A percentile compares a stretch with the other conserved stretches of the same genome.
These are phyloP conservation scores for Tiphia femorata DNA, from an alignment of 2,888 invertebrate genomes.

Conservation along the genomic window DNA sequence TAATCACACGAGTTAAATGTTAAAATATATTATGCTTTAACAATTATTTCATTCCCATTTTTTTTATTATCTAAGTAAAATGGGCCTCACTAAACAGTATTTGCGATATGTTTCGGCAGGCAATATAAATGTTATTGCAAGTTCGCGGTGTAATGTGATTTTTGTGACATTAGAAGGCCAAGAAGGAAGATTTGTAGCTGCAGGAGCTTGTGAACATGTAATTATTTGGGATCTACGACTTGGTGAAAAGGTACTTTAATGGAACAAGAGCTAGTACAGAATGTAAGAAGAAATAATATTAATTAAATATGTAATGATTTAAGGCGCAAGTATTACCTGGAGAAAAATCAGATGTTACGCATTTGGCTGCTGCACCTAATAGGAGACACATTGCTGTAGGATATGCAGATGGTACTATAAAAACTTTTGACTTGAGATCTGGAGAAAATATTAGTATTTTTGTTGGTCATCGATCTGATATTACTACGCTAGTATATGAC, in stretches of 20 bases:
- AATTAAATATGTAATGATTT: slow-evolving; percentile 56
- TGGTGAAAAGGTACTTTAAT: slow-evolving; percentile 78
- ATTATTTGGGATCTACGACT: slow-evolving; percentile 94
- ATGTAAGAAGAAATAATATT: background rate
- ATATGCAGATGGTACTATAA: slow-evolving; percentile 89
- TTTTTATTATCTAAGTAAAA: too few relatives aligned
- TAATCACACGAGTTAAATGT: too few relatives aligned
- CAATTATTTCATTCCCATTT: too few relatives aligned
- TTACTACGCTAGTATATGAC: slow-evolving; percentile 89
- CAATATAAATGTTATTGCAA: slow-evolving; percentile 89
- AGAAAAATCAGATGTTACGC: slow-evolving; percentile 84
- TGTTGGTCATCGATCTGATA: slow-evolving; percentile 87
- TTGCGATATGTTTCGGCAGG: slow-evolving; percentile 87
- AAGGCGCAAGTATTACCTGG: slow-evolving; percentile 84
- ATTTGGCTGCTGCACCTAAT: slow-evolving; percentile 81
- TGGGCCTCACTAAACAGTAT: slow-evolving; percentile 96
- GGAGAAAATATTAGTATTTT: slow-evolving; percentile 81
- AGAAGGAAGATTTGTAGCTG: slow-evolving; percentile 87
- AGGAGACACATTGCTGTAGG: slow-evolving; percentile 89
- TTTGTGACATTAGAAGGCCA: slow-evolving; percentile 84
- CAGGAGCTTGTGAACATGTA: slow-evolving; percentile 94
- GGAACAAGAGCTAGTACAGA: too few relatives aligned
- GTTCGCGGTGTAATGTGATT: slow-evolving; percentile 82
- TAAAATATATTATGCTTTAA: background rate
- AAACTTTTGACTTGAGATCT: slow-evolving; percentile 83